Percentiles rank a stretch among this genome's conserved stretches.
Conservation (phyloP, 2,797 vertebrate genomes). For the Mus spretus region DNA sequence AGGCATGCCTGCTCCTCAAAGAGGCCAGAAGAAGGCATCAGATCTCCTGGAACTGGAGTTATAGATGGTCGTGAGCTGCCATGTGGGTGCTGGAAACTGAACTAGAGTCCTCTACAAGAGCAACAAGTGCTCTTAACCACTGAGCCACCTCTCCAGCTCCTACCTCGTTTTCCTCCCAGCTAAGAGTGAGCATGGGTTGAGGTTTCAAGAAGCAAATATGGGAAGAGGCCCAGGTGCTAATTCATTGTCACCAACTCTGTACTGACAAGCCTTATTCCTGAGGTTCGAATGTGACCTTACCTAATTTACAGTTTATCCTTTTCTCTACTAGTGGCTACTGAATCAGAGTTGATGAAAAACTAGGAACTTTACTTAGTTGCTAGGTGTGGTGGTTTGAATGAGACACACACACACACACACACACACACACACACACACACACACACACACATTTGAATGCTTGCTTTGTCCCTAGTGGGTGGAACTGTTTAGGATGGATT, state of each 20-base stretch:
- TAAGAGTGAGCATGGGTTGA: neutral
- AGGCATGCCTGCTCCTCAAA: too few species aligned
- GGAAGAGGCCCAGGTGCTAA: neutral
- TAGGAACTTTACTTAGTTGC: neutral
- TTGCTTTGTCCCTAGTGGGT: neutral
- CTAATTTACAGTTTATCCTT: neutral
- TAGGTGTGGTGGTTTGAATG: neutral
- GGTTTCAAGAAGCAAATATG: neutral
- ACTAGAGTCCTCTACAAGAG: neutral
- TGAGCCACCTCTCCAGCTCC: neutral
- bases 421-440: too few species aligned
- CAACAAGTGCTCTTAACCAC: neutral
- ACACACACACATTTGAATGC: neutral
- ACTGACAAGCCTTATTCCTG: neutral
- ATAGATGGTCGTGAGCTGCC: neutral
- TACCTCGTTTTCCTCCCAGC: neutral
- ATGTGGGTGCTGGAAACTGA: neutral
- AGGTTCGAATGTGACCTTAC: constrained; percentile 3
- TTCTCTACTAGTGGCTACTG: neutral
- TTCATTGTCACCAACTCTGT: neutral
- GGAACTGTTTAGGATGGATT: neutral
- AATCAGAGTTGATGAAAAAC: constrained; percentile 8
- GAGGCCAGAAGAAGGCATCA: neutral
- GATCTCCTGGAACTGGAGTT: neutral
- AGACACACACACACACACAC: too few species aligned